Evolutionary conservation across 2,888 invertebrate species (phyloP), one percentile per base, ranked within the genome.

Genomic region (Parnassius mnemosyne): DNA sequence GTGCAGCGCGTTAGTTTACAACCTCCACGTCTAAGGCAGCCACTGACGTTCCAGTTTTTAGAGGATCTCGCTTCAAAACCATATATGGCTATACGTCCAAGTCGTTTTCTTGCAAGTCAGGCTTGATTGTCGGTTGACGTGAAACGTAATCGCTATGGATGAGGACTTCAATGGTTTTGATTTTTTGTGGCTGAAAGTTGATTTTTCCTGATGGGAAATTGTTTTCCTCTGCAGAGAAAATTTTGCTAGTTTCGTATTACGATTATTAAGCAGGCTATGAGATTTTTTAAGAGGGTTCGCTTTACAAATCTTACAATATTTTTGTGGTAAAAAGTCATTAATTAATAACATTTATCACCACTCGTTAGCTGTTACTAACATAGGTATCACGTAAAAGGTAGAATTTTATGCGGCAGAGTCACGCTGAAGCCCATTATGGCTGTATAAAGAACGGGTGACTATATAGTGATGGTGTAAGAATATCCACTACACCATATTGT

Each of bases 21-120:
- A 63, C 57, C 61, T 55, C 53, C 59, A 16, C 60, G 53, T 64
- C 64, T 57, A 64, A 60, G 56, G 60, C 60, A 60, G 43, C 42
- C 53, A 53, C 60, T 55, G 58, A 64, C 65, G 69, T 69, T 69
- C 77, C 70, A 77, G 71, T 75, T 76, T 76, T 75, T 77, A 76
- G 75, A 70, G 69, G 70, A 65, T 66, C 74, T 67, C 68, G 67
- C 65, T 65, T 42, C 58, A 11, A 53, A 16, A 25, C 76, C 76
- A 52, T 75, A 75, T 71, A 75, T 67, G 75, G 75, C 49, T 9
- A 7, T 53, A 16, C 10, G 57, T n/a, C n/a, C 53, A 13, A 62
- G 62, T 63, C 60, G 61, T 61, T 58, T 57, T 59, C 61, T 58
- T 61, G 58, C 58, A 41, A 52, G 54, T 49, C 43, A 54, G 34